These are phyloP conservation scores for Hoplodrina blanda DNA, from an alignment of 2,888 invertebrate genomes.

Conservation along the genomic window DNA sequence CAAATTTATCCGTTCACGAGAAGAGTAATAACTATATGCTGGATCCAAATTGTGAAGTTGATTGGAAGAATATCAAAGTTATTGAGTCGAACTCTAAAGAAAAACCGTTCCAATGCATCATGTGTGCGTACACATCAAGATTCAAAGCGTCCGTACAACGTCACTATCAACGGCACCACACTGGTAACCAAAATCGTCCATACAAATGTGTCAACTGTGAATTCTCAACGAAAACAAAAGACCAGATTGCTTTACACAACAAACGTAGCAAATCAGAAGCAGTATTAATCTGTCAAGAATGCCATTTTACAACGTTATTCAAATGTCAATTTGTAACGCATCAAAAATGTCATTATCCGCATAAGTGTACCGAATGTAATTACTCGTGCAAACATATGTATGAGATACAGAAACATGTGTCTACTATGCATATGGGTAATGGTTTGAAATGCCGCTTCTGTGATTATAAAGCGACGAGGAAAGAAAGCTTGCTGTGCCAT, in stretches of 20 bases:
- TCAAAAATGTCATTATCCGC: constrained; percentile 76
- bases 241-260: constrained; percentile 81
- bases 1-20: constrained; percentile 44
- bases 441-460: constrained; percentile 78
- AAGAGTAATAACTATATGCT: constrained; percentile 70
- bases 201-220: constrained; percentile 82
- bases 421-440: constrained; percentile 73
- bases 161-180: constrained; percentile 82
- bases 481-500: constrained; percentile 76
- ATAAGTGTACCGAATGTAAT: constrained; percentile 74
- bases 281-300: constrained; percentile 67
- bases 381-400: constrained; percentile 77
- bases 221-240: constrained; percentile 83
- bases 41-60: constrained; percentile 72
- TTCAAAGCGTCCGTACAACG: constrained; percentile 82
- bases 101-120: constrained; percentile 75
- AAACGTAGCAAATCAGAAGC: constrained; percentile 74
- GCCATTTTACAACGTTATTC: constrained; percentile 72
- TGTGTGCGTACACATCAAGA: constrained; percentile 76
- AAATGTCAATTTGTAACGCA: constrained; percentile 79
- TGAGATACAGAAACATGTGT: constrained; percentile 77
- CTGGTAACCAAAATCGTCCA: constrained; percentile 72
- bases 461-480: constrained; percentile 73
- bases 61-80: constrained; percentile 79
- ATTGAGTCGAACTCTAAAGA: constrained; percentile 73